Evolutionary conservation across 2,888 invertebrate species (phyloP).

Genomic region (Sinohyriopsis cumingii): DNA sequence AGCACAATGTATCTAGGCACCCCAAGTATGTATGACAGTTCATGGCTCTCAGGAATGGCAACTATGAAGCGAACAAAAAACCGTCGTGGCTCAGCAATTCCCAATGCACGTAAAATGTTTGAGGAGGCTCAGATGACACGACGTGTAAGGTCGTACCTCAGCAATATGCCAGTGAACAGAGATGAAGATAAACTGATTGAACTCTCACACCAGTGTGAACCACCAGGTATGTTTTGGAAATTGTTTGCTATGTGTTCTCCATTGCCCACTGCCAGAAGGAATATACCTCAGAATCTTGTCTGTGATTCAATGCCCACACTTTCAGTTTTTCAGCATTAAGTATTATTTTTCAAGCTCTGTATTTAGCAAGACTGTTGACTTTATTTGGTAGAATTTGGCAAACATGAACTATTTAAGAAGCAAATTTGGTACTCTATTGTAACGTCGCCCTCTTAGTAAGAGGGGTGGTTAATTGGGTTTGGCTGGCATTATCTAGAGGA

Average conservation of each 20-base stretch:
- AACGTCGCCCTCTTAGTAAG: no score
- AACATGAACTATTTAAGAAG: no score
- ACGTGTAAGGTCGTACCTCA: slow-evolving; percentile 95
- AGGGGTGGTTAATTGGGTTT: no score
- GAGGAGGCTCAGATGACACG: slow-evolving; percentile 99
- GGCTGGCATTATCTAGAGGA: no score
- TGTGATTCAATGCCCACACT: neutral
- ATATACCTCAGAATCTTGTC: neutral
- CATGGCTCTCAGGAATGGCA: slow-evolving; percentile 62
- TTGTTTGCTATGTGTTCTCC: neutral
- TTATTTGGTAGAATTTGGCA: no score
- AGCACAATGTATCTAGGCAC: slow-evolving; percentile 62
- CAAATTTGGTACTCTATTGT: no score
- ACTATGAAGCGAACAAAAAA: slow-evolving; percentile 65
- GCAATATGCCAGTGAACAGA: slow-evolving; percentile 90
- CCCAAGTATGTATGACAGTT: slow-evolving; percentile 55
- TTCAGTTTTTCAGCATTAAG: no score
- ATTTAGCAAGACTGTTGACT: no score
- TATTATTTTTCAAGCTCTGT: no score
- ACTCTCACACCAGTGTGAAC: slow-evolving; percentile 91
- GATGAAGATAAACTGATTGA: slow-evolving; percentile 93
- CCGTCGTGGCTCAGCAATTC: slow-evolving; percentile 81
- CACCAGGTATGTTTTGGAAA: slow-evolving; percentile 44
- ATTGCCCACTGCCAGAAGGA: neutral
- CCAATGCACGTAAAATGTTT: slow-evolving; percentile 98